phyloP scores from a whole-genome alignment of 2,888 invertebrate species.

The Melolontha melolontha region DNA sequence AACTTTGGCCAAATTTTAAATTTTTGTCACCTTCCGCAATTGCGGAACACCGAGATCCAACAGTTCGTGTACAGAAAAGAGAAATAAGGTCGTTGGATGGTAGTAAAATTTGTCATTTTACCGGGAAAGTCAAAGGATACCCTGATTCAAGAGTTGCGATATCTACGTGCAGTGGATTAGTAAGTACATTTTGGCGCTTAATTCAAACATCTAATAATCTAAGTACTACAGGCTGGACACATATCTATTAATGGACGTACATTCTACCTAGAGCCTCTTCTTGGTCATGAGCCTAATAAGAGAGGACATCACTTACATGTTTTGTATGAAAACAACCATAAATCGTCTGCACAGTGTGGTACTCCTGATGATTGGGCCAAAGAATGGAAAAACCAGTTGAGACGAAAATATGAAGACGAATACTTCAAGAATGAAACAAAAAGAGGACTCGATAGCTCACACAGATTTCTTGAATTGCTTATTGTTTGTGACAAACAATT shows the following conservation, averaged over 20 bases:
- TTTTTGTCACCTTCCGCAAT: constrained; percentile 66
- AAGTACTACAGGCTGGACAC: constrained; percentile 67
- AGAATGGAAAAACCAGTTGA: constrained; percentile 61
- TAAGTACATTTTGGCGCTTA: constrained; percentile 47
- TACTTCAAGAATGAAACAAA: constrained; percentile 51
- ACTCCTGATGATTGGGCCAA: constrained; percentile 60
- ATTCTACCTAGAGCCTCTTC: constrained; percentile 73
- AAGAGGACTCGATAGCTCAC: constrained; percentile 60
- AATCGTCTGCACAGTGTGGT: constrained; percentile 50
- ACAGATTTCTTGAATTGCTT: constrained; percentile 71
- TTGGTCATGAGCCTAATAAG: constrained; percentile 65
- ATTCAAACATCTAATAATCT: neutral
- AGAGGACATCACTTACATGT: constrained; percentile 70
- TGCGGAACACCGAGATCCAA: constrained; percentile 58
- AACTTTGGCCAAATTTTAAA: constrained; percentile 67
- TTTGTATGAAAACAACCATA: constrained; percentile 62
- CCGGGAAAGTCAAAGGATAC: constrained; percentile 65
- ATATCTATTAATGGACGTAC: constrained; percentile 66
- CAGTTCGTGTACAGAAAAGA: constrained; percentile 54
- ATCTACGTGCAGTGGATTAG: constrained; percentile 67
- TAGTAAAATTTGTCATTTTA: constrained; percentile 67
- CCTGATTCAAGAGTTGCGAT: constrained; percentile 67
- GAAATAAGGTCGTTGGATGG: constrained; percentile 54
- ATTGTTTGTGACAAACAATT: constrained; percentile 77
- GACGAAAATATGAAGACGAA: constrained; percentile 46